Evolutionary conservation across 37 sponge, comb jelly and placozoan genomes (phyloP).

Genomic region (Dysidea cf. avara): DNA sequence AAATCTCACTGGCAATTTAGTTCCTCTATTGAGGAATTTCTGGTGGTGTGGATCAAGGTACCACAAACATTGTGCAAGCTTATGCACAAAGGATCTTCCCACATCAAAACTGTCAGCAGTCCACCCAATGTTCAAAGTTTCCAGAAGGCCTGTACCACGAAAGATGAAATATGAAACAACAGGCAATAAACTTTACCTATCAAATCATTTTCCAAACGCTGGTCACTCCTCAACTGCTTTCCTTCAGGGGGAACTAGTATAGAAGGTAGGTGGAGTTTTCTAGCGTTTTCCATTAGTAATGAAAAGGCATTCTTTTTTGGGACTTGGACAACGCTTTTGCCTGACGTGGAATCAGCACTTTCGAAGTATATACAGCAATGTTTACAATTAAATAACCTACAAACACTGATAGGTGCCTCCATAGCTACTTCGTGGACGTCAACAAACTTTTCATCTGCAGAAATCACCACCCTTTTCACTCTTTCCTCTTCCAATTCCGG

Average conservation of each 20-base stretch:
- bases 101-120: background rate
- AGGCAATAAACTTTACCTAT: slow-evolving; percentile 6
- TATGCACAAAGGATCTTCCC: too few species aligned
- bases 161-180: too few species aligned
- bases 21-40: too few species aligned
- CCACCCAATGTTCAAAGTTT: slow-evolving; percentile 14
- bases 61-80: too few species aligned
- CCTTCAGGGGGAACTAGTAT: background rate
- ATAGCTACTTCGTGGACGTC: background rate
- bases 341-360: too few species aligned
- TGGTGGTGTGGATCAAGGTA: too few species aligned
- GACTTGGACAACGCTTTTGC: background rate
- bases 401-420: background rate
- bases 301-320: background rate
- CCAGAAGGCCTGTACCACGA: too few species aligned
- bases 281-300: background rate
- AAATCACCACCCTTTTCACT: background rate
- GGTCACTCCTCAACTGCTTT: background rate
- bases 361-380: background rate
- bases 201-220: slow-evolving; percentile 11
- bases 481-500: background rate
- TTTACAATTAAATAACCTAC: background rate
- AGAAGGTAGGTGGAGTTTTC: background rate
- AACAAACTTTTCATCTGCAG: background rate
- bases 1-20: too few species aligned